Evolutionary conservation across 2,888 invertebrate genomes (phyloP), one percentile per base, ranked within the genome.

Genomic region (Timandra comae): DNA sequence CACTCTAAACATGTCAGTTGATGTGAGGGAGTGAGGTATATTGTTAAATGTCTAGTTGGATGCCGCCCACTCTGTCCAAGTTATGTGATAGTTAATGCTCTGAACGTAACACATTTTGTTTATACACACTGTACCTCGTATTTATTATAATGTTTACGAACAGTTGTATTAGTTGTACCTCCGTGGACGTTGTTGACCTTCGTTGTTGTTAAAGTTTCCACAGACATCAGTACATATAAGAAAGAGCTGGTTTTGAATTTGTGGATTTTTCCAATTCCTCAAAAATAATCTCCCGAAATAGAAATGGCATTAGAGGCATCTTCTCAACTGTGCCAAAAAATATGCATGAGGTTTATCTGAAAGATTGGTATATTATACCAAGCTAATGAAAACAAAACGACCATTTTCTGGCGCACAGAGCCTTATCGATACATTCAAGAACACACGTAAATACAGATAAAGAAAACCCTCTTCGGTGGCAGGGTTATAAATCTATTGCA

Each of bases 11-110:
- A 41, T 23, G 30, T 35, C 37, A 11, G 40, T 38, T 37, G 38
- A 37, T 29, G 45, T 42, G 55, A 58, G 48, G 62, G 71, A 75
- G 64, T 49, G 47, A 57, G 62, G 45, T 49, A 60, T 54, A 61
- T 41, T 46, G 43, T 41, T 56, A 54, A 56, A 50, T 63, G 58
- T 45, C 53, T 58, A 51, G 57, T 54, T 56, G 53, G 52, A 51
- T 46, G 45, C 69, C 76, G 68, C 76, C 77, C 69, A 77, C 78
- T 64, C 44, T 33, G 21, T 45, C 43, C 54, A 52, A 53, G 61
- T 56, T 60, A 56, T 63, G 49, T 60, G 56, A 58, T 57, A 55
- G 56, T 54, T 16, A 16, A 16, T 16, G 16, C 16, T 16, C 10
- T 24, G 24, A 10, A 11, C 24, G 24, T 24, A 24, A 11, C 24